Evolutionary conservation across 2,888 invertebrate species (phyloP).

Genomic region (Lutraria lutraria): DNA sequence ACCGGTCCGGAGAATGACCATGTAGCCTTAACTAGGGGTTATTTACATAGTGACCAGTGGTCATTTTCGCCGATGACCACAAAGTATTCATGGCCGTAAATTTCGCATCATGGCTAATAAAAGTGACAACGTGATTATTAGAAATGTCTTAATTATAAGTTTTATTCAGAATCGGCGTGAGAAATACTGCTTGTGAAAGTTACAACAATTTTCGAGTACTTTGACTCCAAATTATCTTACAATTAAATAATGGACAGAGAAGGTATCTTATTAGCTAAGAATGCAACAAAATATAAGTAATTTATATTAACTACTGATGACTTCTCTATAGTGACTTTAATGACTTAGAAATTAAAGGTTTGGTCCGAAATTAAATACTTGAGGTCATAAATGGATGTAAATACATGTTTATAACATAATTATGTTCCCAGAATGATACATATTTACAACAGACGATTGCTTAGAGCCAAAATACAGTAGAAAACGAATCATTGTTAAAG

Average conservation of each 20-base stretch:
- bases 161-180: conserved; percentile 56
- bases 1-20: conserved; percentile 43
- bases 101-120: conserved; percentile 60
- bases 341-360: not conserved
- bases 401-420: too few relatives aligned
- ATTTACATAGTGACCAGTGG: conserved; percentile 66
- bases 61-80: conserved; percentile 63
- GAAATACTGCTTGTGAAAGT: conserved; percentile 49
- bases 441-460: too few relatives aligned
- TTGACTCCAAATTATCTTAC: conserved; percentile 4
- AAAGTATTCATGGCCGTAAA: conserved; percentile 61
- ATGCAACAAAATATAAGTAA: not conserved
- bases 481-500: too few relatives aligned
- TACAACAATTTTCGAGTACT: not conserved
- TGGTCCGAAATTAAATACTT: not conserved
- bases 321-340: not conserved
- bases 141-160: conserved; percentile 62
- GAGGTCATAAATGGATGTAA: too few relatives aligned
- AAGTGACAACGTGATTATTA: conserved; percentile 61
- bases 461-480: too few relatives aligned
- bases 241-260: conserved; percentile 16
- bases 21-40: conserved; percentile 59
- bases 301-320: not conserved
- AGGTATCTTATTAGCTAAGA: not conserved
- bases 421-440: too few relatives aligned